Conservation (phyloP, 1,140 invertebrate genomes). For the Mercenaria mercenaria region DNA sequence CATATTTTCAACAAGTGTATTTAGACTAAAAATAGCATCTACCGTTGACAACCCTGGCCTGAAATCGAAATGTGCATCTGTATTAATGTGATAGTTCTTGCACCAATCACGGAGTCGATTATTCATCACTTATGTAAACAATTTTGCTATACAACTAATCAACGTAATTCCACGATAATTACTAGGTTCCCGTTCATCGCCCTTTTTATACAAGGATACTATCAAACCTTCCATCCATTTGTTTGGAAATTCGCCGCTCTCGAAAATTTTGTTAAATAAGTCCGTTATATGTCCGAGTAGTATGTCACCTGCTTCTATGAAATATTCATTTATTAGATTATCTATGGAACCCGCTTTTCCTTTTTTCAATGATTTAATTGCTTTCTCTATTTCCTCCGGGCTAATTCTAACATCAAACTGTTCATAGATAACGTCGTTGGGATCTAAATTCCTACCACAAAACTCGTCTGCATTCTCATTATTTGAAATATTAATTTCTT, state of each 20-base stretch:
- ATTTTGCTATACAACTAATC: not conserved
- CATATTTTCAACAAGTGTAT: not conserved
- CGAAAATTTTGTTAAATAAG: constrained; percentile 44
- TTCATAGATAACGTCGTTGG: constrained; percentile 7
- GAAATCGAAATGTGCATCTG: not conserved
- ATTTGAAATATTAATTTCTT: too few species aligned
- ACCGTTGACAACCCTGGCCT: not conserved
- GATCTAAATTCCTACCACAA: too few species aligned
- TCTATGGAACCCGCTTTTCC: not conserved
- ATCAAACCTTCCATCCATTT: constrained; percentile 17
- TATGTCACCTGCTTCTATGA: not conserved
- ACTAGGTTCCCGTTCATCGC: not conserved
- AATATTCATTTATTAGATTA: not conserved
- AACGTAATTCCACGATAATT: constrained; percentile 14
- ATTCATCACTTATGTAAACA: not conserved
- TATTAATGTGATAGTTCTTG: not conserved
- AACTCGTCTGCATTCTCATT: too few species aligned
- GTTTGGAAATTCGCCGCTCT: not conserved
- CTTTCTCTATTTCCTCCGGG: not conserved
- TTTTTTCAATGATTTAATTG: not conserved
- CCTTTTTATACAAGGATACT: constrained; percentile 34
- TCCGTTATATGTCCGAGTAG: not conserved
- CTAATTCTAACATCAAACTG: not conserved
- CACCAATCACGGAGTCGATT: not conserved
- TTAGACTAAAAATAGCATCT: not conserved